These are phyloP conservation scores for Xestobium rufovillosum DNA, from an alignment of 2,888 invertebrate genomes.

Conservation along the genomic window DNA sequence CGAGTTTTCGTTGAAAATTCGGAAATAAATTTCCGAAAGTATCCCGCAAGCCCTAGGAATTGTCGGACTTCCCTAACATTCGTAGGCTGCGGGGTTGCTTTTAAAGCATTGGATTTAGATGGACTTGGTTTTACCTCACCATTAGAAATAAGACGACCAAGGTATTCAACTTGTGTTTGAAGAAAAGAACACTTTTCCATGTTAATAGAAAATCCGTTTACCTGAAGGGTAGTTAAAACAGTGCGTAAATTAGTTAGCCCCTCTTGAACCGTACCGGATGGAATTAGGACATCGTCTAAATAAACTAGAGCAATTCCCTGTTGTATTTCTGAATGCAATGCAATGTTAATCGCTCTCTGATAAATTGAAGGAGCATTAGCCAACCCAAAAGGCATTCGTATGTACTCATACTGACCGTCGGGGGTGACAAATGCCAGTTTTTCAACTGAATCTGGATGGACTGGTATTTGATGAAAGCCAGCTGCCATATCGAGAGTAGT, in stretches of 20 bases:
- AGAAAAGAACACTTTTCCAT: slow-evolving; percentile 17
- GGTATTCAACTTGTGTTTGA: no score
- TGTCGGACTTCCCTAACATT: slow-evolving; percentile 17
- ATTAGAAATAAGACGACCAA: slow-evolving; percentile 12
- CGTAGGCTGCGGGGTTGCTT: slow-evolving; percentile 11
- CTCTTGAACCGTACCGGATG: slow-evolving; percentile 4
- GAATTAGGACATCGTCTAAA: slow-evolving; percentile 1
- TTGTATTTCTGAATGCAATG: slow-evolving; percentile 4
- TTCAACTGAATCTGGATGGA: no score
- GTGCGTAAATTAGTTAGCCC: background rate
- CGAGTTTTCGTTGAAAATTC: no score
- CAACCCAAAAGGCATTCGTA: no score
- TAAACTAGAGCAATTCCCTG: slow-evolving; percentile 5
- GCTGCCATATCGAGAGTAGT: no score
- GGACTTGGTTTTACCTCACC: slow-evolving; percentile 15
- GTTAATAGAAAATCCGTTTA: slow-evolving; percentile 16
- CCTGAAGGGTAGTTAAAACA: background rate
- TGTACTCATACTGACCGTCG: no score
- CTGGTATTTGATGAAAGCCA: no score
- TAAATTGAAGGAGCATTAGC: slow-evolving; percentile 8
- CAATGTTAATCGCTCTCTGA: slow-evolving; percentile 11
- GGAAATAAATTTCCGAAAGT: slow-evolving; percentile 2
- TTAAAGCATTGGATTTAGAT: slow-evolving; percentile 14
- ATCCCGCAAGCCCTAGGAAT: no score
- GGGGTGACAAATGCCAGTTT: no score